Base-by-base conservation (phyloP, 2,113 vertebrate species). In the Campylomormyrus tamandua region DNA sequence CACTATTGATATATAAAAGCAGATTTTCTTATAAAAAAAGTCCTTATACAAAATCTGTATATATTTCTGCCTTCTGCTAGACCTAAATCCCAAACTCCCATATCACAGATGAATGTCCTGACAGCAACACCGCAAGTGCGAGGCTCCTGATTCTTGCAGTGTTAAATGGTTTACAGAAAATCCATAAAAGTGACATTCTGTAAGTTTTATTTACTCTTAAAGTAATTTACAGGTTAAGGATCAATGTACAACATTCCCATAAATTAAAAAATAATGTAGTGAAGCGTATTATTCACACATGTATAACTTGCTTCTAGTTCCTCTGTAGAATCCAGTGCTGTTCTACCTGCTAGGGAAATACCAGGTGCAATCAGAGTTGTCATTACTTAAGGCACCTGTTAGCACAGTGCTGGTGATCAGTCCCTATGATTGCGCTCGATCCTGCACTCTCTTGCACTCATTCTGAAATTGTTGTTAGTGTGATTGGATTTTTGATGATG, bases 131-230 rank as follows among this genome's bases (percentile, higher is more conserved):
- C 4, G 0, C 31, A 19, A 42, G 74, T 77, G 31, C 35, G 42
- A 19, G 31, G 74, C 74, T 77, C 35, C 31, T 39, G 31, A 77
- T 77, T 77, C 35, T 77, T 77, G 5, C 35, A 39, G n/a, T 42
- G 74, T 77, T 77, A 77, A 39, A 39, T 77, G 74, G 74, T 77
- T 77, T 77, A 77, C 74, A 77, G 31, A 77, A 77, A 77, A 77
- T 77, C 74, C 35, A 77, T 77, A 42, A 77, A 77, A 17, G 74
- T 77, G 74, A 77, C 74, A 77, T 77, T 77, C 8, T 77, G 35
- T 42, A 17, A 77, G 35, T 77, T 77, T 15, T 77, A 77, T 77
- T 77, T 77, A 77, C 74, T 39, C 74, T 39, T 77, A 77, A 39
- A 77, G 35, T 42, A 77, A 77, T 77, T 77, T 77, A 42, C 13